These are phyloP conservation scores for Tamandua tetradactyla DNA, from an alignment of 2,797 vertebrate genomes.

Conservation along the genomic window DNA sequence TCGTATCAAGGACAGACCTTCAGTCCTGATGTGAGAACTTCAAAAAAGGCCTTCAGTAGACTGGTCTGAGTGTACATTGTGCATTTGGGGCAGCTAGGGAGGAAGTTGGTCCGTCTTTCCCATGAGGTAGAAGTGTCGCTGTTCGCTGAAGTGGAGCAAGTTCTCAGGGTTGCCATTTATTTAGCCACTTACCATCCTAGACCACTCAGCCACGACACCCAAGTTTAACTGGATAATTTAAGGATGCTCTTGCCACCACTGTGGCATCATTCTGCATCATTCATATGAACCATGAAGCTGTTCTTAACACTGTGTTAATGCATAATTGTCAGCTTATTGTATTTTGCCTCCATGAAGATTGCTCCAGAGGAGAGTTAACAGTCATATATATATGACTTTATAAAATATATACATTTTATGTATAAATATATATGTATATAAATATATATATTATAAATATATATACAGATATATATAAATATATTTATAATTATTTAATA, in stretches of 20 bases:
- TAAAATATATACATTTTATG: too few species aligned
- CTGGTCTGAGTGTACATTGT: neutral
- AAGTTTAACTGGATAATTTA: too few species aligned
- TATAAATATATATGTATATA: too few species aligned
- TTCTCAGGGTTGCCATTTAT: neutral
- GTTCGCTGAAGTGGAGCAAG: neutral
- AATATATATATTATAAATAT: too few species aligned
- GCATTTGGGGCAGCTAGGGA: neutral
- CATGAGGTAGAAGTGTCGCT: neutral
- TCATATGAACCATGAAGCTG: neutral
- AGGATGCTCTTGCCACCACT: too few species aligned
- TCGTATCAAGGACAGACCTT: neutral
- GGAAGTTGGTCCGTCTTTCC: neutral
- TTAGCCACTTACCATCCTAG: neutral
- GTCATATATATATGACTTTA: neutral
- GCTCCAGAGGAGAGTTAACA: neutral
- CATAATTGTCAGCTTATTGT: neutral
- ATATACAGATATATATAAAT: too few species aligned
- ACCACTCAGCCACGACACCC: accelerated
- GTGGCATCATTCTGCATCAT: neutral
- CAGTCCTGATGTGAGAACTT: accelerated
- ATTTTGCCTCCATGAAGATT: neutral
- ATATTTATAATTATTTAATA: too few species aligned
- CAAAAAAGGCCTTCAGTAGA: neutral
- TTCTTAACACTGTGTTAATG: neutral